These are phyloP conservation scores for Onychomys torridus DNA, from an alignment of 2,797 vertebrate genomes.

Conservation along the genomic window DNA sequence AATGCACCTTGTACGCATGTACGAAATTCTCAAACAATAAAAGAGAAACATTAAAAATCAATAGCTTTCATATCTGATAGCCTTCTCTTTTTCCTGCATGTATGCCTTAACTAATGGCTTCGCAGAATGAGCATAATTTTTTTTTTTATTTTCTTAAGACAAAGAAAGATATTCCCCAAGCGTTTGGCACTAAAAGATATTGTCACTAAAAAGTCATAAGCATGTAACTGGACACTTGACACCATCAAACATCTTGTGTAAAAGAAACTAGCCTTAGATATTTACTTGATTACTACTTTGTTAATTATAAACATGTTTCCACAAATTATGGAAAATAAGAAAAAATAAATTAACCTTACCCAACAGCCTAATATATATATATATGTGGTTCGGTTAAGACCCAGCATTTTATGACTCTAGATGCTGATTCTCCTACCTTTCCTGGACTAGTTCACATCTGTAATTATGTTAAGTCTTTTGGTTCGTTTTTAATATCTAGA, in stretches of 20 bases:
- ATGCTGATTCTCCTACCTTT: not conserved
- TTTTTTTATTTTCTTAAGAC: not conserved
- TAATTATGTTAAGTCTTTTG: not conserved
- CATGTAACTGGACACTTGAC: not conserved
- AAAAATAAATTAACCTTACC: not conserved
- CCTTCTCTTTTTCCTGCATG: not conserved
- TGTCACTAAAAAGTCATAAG: too few species aligned
- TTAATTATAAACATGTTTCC: not conserved
- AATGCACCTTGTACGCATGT: not conserved
- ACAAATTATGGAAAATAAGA: not conserved
- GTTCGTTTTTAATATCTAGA: conserved; percentile 19
- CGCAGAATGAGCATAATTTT: not conserved
- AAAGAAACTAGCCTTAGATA: not conserved
- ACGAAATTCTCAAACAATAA: not conserved
- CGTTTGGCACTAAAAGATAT: not conserved
- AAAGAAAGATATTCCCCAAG: not conserved
- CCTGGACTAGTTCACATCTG: not conserved
- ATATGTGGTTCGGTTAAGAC: conserved; percentile 1
- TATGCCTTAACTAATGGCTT: not conserved
- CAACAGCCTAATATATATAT: not conserved
- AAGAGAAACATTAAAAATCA: not conserved
- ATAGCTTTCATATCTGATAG: not conserved
- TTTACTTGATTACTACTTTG: not conserved
- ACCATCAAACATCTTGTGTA: too few species aligned
- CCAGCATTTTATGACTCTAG: not conserved